Base-by-base conservation (phyloP, 1,140 invertebrate genomes). In the Popillia japonica region DNA sequence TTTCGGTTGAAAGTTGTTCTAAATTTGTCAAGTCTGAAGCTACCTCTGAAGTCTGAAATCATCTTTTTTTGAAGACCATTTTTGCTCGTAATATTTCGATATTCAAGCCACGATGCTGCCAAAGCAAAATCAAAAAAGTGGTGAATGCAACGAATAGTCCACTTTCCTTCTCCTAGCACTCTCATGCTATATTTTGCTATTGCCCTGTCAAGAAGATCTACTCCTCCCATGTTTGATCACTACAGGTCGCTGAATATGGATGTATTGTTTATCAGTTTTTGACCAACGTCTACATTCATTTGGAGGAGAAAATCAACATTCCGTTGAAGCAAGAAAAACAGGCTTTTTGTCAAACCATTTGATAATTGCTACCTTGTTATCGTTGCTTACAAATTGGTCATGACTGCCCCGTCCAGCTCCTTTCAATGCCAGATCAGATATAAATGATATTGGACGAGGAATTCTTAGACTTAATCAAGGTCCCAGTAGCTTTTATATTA, bases 181-280 rank as follows among this genome's bases (percentile, higher is more conserved):
- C 27, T 34, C 27, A 34, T 34, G 27, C 27, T 34, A 34, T 34
- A 34, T 34, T 34, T 34, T 34, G 27, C 27, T 34, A 34, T 34
- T 34, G 27, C 27, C 27, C 78, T 78, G 48, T 84, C 84, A 23
- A 76, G 75, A 10, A 79, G 61, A 80, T 88, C 86, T 44, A 88
- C 84, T 20, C 87, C 86, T 9, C 86, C 86, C 86, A 41, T 81
- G 48, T 74, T 83, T 83, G 3, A 74, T 27, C 4, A 74, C 40
- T 14, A 4, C 72, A 40, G 72, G 72, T 8, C 40, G 72, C 8
- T 42, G 17, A 10, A 74, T 41, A 14, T 74, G n/a, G n/a, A 74
- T 74, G 40, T 74, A 74, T 74, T 74, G 9, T 74, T 27, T 40
- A 14, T 34, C 23, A 23, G 14, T n/a, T 14, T 11, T 20, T 14